These are phyloP conservation scores for Heliconius congener DNA, from an alignment of 1,140 invertebrate species.

Conservation along the genomic window DNA sequence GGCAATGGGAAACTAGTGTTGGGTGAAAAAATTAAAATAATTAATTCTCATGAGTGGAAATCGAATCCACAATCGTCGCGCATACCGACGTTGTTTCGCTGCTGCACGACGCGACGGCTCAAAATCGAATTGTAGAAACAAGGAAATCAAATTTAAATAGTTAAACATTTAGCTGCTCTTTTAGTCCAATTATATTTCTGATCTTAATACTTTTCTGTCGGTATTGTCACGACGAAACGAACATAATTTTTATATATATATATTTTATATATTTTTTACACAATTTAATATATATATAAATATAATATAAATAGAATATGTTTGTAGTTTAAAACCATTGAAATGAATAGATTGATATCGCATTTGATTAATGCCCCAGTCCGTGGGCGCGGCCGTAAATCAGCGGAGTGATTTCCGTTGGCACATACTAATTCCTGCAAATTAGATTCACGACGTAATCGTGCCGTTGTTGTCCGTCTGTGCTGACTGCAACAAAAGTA, in stretches of 20 bases:
- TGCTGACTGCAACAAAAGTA: conserved; percentile 26
- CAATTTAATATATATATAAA: not conserved
- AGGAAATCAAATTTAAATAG: not conserved
- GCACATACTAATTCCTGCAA: conserved; percentile 40
- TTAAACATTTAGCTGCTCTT: not conserved
- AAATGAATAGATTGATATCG: conserved; percentile 40
- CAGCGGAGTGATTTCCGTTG: conserved; percentile 38
- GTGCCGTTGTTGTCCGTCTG: conserved; percentile 26
- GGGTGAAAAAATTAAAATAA: too few relatives aligned
- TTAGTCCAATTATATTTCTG: not conserved
- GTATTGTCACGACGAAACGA: not conserved
- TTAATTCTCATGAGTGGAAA: too few relatives aligned
- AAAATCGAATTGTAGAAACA: not conserved
- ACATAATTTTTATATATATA: not conserved
- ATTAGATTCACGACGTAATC: conserved; percentile 38
- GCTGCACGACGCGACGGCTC: too few relatives aligned
- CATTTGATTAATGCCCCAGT: conserved; percentile 32
- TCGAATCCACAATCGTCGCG: too few relatives aligned
- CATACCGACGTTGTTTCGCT: too few relatives aligned
- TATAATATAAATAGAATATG: not conserved
- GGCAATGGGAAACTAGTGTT: too few relatives aligned
- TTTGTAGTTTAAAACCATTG: conserved; percentile 9
- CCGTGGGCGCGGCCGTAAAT: conserved; percentile 34
- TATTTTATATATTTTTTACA: too few relatives aligned
- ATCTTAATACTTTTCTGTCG: not conserved